Evolutionary conservation across 2,888 invertebrate genomes (phyloP).

Genomic region (Ectemnius continuus): DNA sequence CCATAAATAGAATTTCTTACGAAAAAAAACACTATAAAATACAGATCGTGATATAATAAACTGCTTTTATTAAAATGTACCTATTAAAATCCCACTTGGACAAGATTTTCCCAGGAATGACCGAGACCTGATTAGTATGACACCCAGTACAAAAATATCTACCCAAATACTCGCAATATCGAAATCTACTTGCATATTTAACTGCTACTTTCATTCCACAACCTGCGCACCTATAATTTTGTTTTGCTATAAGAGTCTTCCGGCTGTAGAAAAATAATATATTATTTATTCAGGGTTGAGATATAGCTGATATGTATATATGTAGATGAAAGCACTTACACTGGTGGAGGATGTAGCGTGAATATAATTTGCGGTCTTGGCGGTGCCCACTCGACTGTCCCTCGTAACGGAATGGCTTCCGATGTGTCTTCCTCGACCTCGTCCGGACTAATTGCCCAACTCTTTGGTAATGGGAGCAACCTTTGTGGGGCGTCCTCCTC

Average conservation of each 20-base stretch:
- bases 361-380: slow-evolving; percentile 91
- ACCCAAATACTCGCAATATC: slow-evolving; percentile 91
- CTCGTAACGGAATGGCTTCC: slow-evolving; percentile 81
- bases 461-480: slow-evolving; percentile 86
- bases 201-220: slow-evolving; percentile 89
- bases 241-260: slow-evolving; percentile 83
- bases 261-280: slow-evolving; percentile 78
- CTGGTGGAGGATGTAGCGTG: slow-evolving; percentile 84
- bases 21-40: not conserved
- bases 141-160: slow-evolving; percentile 93
- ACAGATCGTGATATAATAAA: not conserved
- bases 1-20: not conserved
- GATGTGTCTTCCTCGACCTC: slow-evolving; percentile 79
- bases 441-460: slow-evolving; percentile 85
- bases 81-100: slow-evolving; percentile 83
- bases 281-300: slow-evolving; percentile 5
- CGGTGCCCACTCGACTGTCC: slow-evolving; percentile 91
- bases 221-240: slow-evolving; percentile 90
- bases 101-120: slow-evolving; percentile 85
- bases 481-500: slow-evolving; percentile 88
- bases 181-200: slow-evolving; percentile 85
- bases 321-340: slow-evolving; percentile 79
- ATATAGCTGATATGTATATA: not conserved
- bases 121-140: slow-evolving; percentile 86
- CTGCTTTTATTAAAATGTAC: slow-evolving; percentile 68